Base-by-base conservation (phyloP, 2,797 vertebrate species). In the Coendou prehensilis region DNA sequence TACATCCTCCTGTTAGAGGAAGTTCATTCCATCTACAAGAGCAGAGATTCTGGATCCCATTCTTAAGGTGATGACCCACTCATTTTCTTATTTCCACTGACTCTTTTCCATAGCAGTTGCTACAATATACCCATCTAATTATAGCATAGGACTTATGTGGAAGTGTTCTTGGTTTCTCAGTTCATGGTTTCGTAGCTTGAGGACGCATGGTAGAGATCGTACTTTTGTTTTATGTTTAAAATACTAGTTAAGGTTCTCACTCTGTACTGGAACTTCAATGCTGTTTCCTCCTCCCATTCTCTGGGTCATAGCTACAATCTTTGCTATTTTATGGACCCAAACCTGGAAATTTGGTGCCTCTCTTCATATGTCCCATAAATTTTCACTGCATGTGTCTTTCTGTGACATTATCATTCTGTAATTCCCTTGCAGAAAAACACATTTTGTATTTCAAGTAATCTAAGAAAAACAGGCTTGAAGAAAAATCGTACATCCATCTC, bases 401-500 rank as follows among this genome's bases (percentile, higher is more conserved):
- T 89, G 61, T 41, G 41, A 47, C n/a, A 61, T 54, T 20, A 23
- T 73, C 18, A 80, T 30, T 64, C 15, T 71, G 11, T 61, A 71
- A 76, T n/a, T 91, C 37, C 76, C 1, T 15, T 64, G 41, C n/a
- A 86, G 33, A 81, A 71, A 50, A 86, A 5, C 2, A 33, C 26
- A 1, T n/a, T 33, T 87, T 57, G 23, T 50, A 69, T 76, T 91
- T 89, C 54, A 50, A 69, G 14, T 88, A 88, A 33, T 79, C 80
- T 78, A 79, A 67, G 10, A 45, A 88, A 91, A 50, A 37, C 67
- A 22, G 30, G 6, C 9, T 86, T 89, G 15, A 83, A 59, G 26
- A 84, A 85, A 10, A 78, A 71, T 71, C 13, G 22, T 18, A 2
- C 63, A 23, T 63, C 22, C 33, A 47, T 59, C 17, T 87, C 57